Evolutionary conservation across 2,888 invertebrate species (phyloP), one percentile per base, ranked within the genome.

Genomic region (Therioaphis trifolii): DNA sequence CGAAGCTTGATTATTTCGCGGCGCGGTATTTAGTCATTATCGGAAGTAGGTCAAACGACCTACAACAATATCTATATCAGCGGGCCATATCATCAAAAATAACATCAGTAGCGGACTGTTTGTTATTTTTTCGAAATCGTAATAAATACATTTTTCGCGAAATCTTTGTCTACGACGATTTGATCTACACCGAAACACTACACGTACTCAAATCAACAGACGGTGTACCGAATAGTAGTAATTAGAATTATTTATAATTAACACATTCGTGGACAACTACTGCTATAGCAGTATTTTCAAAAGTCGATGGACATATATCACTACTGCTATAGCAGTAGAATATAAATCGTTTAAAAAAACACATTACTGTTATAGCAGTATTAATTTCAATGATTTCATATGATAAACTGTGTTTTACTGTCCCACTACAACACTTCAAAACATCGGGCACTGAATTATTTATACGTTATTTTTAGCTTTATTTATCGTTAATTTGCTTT

Each of bases 291-390:
- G 66, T 58, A 58, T 11, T 58, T 58, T 21, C 1, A 58, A 58
- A 58, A 24, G 24, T 24, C 27, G 61, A 61, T 27, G 61, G 27
- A 61, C 61, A 61, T 61, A 61, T 61, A 61, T 61, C 12, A 61
- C 27, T 61, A 61, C 61, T 61, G 61, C 61, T 61, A 61, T 27
- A 15, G 61, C 27, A 61, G 61, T 69, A 43, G 14, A 43, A 43
- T 69, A 69, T 43, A 69, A 43, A 69, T 15, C 11, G 14, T 69
- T 43, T 0, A 69, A 69, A 69, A n/a, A 21, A 66, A 40, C 68
- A 69, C 68, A 69, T 7, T 69, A 43, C 68, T 69, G 68, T 11
- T 43, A 43, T 43, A 69, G 68, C 68, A 69, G 43, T 69, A 43
- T 14, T 69, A 43, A 43, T 69, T 69, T 43, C 68, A 69, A 69